Conservation (phyloP, 2,888 invertebrate genomes). For the Panorpa germanica region DNA sequence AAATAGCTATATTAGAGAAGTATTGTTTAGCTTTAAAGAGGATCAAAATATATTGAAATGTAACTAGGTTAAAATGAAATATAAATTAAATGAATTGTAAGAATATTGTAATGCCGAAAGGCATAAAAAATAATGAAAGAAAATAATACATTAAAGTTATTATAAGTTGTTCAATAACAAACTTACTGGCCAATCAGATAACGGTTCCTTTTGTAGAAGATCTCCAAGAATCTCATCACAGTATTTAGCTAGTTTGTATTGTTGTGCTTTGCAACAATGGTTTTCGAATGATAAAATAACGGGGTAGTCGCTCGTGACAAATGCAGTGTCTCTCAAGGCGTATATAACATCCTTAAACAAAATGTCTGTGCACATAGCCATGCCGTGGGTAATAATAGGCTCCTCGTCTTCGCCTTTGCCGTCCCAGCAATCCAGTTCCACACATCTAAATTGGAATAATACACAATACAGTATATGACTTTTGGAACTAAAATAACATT, state of each 20-base stretch:
- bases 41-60: too few species aligned
- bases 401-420: slow-evolving; percentile 96
- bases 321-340: slow-evolving; percentile 94
- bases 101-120: too few species aligned
- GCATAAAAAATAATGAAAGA: background rate
- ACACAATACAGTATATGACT: too few species aligned
- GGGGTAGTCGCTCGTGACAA: slow-evolving; percentile 94
- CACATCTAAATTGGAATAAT: slow-evolving; percentile 46
- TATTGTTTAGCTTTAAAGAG: too few species aligned
- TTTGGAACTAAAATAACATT: too few species aligned
- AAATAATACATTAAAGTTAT: slow-evolving; percentile 3
- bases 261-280: slow-evolving; percentile 95
- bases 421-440: slow-evolving; percentile 98
- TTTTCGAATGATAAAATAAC: slow-evolving; percentile 98
- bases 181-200: slow-evolving; percentile 72
- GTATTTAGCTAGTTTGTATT: slow-evolving; percentile 95
- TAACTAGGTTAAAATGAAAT: too few species aligned
- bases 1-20: too few species aligned
- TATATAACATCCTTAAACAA: slow-evolving; percentile 95
- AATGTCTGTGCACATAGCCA: slow-evolving; percentile 99
- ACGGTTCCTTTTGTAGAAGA: slow-evolving; percentile 68
- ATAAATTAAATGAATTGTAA: slow-evolving; percentile 8
- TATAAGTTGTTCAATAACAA: background rate
- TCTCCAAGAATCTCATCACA: slow-evolving; percentile 96
- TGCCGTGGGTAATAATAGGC: slow-evolving; percentile 98